phyloP scores from a whole-genome alignment of 2,113 vertebrate genomes.

The Nothoprocta perdicaria region DNA sequence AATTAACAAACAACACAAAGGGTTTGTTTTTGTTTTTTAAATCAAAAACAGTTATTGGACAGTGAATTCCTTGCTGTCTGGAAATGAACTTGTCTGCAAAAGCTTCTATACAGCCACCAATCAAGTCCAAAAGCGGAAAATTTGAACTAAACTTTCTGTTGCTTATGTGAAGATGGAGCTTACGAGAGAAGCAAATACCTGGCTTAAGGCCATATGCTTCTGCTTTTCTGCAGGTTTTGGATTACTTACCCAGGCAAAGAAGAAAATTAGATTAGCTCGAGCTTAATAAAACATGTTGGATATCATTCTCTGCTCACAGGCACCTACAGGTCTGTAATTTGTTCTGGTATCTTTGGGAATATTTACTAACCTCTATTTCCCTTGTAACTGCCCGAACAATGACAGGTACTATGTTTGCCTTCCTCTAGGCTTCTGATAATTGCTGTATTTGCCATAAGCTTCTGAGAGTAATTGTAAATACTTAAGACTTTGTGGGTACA shows the following conservation, averaged over 20 bases:
- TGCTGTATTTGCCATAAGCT: neutral
- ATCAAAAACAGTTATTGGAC: no score
- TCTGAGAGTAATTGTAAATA: slow-evolving; percentile 32
- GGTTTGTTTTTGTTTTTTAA: neutral
- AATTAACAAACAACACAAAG: neutral
- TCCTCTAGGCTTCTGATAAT: slow-evolving; percentile 13
- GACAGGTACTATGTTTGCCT: slow-evolving; percentile 15
- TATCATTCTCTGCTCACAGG: neutral
- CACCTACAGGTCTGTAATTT: neutral
- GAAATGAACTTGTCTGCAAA: neutral
- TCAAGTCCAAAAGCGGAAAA: neutral
- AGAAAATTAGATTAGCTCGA: neutral
- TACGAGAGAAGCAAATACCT: neutral
- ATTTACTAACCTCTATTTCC: slow-evolving; percentile 11
- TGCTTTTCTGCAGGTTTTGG: neutral
- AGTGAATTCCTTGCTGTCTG: neutral
- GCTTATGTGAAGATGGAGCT: rapidly evolving
- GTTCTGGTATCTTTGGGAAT: neutral
- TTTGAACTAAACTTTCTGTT: neutral
- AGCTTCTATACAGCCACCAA: neutral
- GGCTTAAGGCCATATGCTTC: neutral
- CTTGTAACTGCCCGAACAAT: neutral
- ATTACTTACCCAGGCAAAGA: neutral
- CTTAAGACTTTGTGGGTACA: neutral
- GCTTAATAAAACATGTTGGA: neutral